phyloP scores from a whole-genome alignment of 2,797 vertebrate genomes.

The Dendrocincla fuliginosa region DNA sequence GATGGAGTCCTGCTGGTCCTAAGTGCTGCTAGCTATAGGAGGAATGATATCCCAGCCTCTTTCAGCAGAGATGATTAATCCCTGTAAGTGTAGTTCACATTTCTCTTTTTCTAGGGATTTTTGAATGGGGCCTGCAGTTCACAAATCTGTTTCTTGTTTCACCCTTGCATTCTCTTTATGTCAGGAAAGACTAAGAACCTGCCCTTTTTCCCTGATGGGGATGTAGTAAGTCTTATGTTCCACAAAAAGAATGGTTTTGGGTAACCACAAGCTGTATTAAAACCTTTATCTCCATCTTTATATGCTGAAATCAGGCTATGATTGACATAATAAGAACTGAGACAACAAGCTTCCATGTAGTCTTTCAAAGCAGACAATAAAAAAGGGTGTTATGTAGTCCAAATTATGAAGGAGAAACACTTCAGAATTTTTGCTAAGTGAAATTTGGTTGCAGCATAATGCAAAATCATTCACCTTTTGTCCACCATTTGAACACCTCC shows the following conservation, averaged over 20 bases:
- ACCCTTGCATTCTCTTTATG: neutral
- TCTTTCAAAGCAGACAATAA: neutral
- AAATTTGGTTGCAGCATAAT: neutral
- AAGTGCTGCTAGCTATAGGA: neutral
- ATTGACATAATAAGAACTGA: neutral
- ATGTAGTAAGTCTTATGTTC: neutral
- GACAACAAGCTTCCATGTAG: neutral
- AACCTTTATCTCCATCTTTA: neutral
- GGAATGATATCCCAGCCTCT: neutral
- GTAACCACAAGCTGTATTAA: neutral
- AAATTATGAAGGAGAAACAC: neutral
- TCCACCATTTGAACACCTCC: neutral
- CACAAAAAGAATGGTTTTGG: neutral
- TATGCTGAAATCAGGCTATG: neutral
- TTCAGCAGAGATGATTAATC: neutral
- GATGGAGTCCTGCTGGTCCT: neutral
- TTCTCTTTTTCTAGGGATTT: neutral
- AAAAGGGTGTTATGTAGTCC: neutral
- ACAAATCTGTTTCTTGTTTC: neutral
- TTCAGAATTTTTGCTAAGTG: neutral
- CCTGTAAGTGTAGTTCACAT: neutral
- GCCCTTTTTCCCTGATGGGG: neutral
- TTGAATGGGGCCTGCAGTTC: neutral
- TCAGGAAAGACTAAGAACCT: neutral
- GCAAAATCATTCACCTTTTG: neutral